Evolutionary conservation across 2,888 invertebrate genomes (phyloP), one percentile per base, ranked within the genome.

Genomic region (Acrobasis repandana): DNA sequence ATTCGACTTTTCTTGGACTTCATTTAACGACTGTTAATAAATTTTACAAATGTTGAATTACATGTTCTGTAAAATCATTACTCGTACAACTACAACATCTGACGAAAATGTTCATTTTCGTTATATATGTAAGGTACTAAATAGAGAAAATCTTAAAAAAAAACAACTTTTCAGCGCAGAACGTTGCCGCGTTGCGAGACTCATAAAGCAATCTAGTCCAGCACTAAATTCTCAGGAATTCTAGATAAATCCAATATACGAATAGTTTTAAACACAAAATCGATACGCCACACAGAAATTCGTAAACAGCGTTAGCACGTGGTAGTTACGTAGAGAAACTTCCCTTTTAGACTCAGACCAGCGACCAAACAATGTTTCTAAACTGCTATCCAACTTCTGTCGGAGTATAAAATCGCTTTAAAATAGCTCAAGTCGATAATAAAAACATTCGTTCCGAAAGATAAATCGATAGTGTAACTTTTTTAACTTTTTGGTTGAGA

Each of bases 331-430:
- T 28, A 18, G 46, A 49, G 56, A 49, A 68, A 66, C 65, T 68
- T 66, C 49, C 63, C 64, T 68, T 68, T 66, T 65, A 64, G 63
- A 47, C 11, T 18, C 61, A 61, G 34, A 20, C 56, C 36, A 49
- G 46, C 60, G 43, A 50, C 59, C 51, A 51, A 62, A 58, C 48
- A 61, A 49, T 66, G 63, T 64, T 58, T 60, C n/a, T 34, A 51
- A 65, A 64, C 63, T 64, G 60, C 61, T 62, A 63, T 36, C 20
- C 54, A 64, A 64, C 63, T 62, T 60, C 49, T 36, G 34, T 48
- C 18, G 36, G 28, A 50, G 58, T 49, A 28, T 57, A 46, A 54
- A 61, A 61, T 50, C 47, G 58, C 56, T 52, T 62, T 60, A 62
- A 58, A 56, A 46, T 50, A 15, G 15, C 38, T 34, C 16, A 16